A percentile compares a stretch with the other conserved stretches of the same genome.
Evolutionary conservation across 2,113 vertebrate genomes (phyloP).

Genomic region (Megaceryle torquata): DNA sequence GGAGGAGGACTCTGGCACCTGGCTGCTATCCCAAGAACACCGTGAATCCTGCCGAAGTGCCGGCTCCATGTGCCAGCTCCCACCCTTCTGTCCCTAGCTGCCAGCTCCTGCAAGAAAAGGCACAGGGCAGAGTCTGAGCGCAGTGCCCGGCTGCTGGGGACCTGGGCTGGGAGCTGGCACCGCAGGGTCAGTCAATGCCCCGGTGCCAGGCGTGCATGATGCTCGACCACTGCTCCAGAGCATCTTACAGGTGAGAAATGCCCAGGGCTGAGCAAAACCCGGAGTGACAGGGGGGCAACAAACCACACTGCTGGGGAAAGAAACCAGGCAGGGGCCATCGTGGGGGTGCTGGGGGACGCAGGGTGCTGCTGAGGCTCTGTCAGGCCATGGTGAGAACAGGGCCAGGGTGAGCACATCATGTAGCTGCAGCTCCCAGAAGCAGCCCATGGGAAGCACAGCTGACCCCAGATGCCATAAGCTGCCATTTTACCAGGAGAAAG

Average conservation of each 20-base stretch:
- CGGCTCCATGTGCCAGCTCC: background rate
- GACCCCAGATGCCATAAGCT: rapidly evolving
- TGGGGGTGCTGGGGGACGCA: rapidly evolving
- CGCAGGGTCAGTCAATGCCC: background rate
- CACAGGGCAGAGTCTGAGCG: too few relatives aligned
- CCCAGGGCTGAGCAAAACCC: background rate
- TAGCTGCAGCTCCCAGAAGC: background rate
- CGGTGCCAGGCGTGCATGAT: rapidly evolving
- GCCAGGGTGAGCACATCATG: rapidly evolving
- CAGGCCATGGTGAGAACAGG: rapidly evolving
- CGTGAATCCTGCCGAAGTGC: background rate
- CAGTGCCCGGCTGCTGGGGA: too few relatives aligned
- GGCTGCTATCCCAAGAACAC: too few relatives aligned
- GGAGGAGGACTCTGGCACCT: too few relatives aligned
- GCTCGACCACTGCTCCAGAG: background rate
- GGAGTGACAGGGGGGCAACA: rapidly evolving
- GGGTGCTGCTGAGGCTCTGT: background rate
- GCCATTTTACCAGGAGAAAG: background rate
- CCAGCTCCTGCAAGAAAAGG: too few relatives aligned
- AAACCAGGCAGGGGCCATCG: background rate
- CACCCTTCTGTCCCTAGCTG: background rate
- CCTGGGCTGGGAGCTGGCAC: too few relatives aligned
- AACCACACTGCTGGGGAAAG: rapidly evolving
- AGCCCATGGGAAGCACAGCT: background rate
- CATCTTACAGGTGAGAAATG: background rate